Base-by-base conservation (phyloP, 1,140 invertebrate genomes). In the Probaryconus sp. region DNA sequence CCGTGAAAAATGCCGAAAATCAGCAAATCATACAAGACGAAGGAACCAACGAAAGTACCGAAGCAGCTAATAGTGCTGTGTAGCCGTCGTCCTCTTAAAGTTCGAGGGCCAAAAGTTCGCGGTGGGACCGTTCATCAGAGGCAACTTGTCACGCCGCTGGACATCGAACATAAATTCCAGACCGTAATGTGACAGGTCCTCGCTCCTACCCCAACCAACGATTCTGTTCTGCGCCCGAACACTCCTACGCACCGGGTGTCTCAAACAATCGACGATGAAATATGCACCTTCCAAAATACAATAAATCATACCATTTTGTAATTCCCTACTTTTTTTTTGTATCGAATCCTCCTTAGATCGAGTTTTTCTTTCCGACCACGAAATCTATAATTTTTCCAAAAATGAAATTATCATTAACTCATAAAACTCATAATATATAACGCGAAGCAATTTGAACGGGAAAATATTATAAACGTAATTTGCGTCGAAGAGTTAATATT, bases 81-180 rank as follows among this genome's bases (percentile, higher is more conserved):
- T n/a, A n/a, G n/a, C n/a, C 26, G 28, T 20, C 56, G 21, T 45
- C 17, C 47, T 38, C n/a, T 60, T 64, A 58, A 50, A 63, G 60
- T 76, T 70, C 50, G 72, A 81, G 84, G 85, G 85, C 83, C 84
- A 87, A 85, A 81, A 86, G 85, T 87, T 85, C 85, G 85, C 84
- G 74, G 75, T 77, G 80, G 79, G 81, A 81, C 82, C 85, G 85
- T 88, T 87, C 85, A 87, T 88, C 86, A 88, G 84, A 83, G 81
- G 81, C 83, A 87, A 87, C 86, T 88, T 88, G 85, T 88, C 86
- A 85, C 82, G 85, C 85, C 85, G 85, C 81, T 88, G 84, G 86
- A 85, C 85, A 88, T 86, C 84, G 83, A 75, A 74, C 85, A 88
- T 88, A 88, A 88, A 88, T 88, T 86, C 80, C 79, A 71, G 78